Evolutionary conservation across 1,140 invertebrate genomes (phyloP).

Genomic region (Philopotamus ludificatus): DNA sequence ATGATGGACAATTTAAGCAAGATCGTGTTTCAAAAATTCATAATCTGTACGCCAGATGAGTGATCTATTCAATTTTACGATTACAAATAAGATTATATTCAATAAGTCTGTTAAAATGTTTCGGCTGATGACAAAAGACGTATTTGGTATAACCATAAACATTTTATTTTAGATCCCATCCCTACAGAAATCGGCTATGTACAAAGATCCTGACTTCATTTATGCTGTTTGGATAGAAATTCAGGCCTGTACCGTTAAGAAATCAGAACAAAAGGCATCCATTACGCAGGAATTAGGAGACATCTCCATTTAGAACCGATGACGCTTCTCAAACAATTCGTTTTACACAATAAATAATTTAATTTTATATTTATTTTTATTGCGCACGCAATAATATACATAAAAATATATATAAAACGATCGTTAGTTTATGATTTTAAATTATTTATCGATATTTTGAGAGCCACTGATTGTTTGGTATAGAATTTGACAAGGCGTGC

Average conservation of each 20-base stretch:
- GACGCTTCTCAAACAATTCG: too few species aligned
- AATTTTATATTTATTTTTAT: too few species aligned
- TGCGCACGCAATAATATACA: too few species aligned
- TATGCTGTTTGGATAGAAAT: constrained; percentile 5
- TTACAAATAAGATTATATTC: constrained; percentile 40
- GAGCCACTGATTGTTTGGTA: background rate
- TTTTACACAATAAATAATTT: too few species aligned
- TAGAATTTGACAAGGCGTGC: constrained; percentile 14
- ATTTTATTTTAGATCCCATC: constrained; percentile 22
- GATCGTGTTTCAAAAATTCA: too few species aligned
- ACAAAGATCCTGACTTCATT: constrained; percentile 26
- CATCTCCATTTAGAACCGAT: background rate
- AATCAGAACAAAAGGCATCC: background rate
- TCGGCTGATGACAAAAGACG: constrained; percentile 24
- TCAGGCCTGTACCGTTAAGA: constrained; percentile 24
- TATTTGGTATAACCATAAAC: constrained; percentile 33
- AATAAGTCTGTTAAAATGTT: constrained; percentile 41
- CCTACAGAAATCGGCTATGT: constrained; percentile 35
- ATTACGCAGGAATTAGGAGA: background rate
- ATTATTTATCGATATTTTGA: too few species aligned
- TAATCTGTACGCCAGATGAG: too few species aligned
- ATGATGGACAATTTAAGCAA: too few species aligned
- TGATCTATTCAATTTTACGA: too few species aligned
- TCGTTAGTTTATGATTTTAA: too few species aligned
- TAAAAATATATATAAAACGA: too few species aligned